phyloP scores from a whole-genome alignment of 2,113 vertebrate genomes.

The Nothobranchius furzeri region DNA sequence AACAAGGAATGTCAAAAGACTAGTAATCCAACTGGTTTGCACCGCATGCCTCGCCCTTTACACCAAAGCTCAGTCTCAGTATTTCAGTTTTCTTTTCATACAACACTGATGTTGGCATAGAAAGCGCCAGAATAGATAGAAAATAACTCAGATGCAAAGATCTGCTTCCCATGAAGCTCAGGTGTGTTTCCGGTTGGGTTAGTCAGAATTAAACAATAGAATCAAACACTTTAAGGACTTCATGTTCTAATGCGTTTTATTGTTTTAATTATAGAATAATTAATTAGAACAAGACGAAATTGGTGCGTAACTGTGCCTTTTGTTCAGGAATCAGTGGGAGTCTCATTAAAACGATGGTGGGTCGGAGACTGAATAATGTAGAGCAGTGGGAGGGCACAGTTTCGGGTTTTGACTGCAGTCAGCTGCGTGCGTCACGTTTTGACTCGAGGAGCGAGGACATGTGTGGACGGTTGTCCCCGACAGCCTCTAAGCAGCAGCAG shows the following conservation, averaged over 20 bases:
- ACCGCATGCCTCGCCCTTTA: constrained; percentile 10
- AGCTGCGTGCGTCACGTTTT: constrained; percentile 48
- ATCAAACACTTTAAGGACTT: no score
- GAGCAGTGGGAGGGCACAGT: constrained; percentile 48
- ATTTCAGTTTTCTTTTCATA: no score
- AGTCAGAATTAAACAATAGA: no score
- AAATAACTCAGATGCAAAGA: no score
- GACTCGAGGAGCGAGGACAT: constrained; percentile 21
- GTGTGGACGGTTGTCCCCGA: constrained; percentile 31
- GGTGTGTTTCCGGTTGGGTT: no score
- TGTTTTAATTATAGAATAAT: no score
- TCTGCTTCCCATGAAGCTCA: no score
- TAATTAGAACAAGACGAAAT: not conserved
- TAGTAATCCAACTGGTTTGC: constrained; percentile 42
- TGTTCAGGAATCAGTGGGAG: not conserved
- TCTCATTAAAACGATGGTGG: constrained; percentile 5
- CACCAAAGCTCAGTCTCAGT: no score
- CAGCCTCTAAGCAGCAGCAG: constrained; percentile 58
- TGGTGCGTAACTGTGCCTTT: not conserved
- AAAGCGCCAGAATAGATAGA: no score
- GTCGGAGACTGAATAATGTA: constrained; percentile 57
- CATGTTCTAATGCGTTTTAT: no score
- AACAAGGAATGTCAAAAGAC: not conserved
- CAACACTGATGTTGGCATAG: no score
- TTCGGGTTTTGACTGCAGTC: constrained; percentile 27